Percentiles rank a stretch among this genome's conserved stretches.
Conservation (phyloP, 1,140 invertebrate species). For the Bombus superbus region DNA sequence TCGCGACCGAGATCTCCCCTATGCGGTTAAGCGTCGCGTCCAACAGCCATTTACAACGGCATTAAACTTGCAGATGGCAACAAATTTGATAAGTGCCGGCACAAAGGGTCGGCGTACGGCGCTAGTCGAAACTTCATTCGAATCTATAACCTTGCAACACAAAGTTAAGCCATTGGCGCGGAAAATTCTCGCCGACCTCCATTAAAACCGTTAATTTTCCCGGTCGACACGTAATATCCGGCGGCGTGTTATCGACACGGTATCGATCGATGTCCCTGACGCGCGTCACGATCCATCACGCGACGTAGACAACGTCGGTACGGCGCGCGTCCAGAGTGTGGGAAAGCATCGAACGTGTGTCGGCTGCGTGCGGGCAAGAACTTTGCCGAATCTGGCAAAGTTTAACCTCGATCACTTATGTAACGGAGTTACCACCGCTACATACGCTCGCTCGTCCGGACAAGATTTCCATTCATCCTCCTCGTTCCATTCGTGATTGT, state of each 20-base stretch:
- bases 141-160: not conserved
- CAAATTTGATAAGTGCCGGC: not conserved
- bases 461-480: slow-evolving; percentile 10
- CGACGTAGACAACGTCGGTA: slow-evolving; percentile 35
- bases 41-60: slow-evolving; percentile 39
- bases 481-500: not conserved
- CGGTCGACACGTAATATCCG: slow-evolving; percentile 44
- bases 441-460: slow-evolving; percentile 11
- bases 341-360: slow-evolving; percentile 37
- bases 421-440: slow-evolving; percentile 52
- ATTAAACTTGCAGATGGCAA: slow-evolving; percentile 17
- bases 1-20: not conserved
- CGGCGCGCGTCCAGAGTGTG: not conserved
- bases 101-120: not conserved
- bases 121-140: not conserved
- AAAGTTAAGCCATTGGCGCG: slow-evolving; percentile 30
- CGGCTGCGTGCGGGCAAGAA: slow-evolving; percentile 56
- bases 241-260: slow-evolving; percentile 38
- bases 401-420: slow-evolving; percentile 62
- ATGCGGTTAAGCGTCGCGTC: slow-evolving; percentile 3
- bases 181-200: slow-evolving; percentile 32
- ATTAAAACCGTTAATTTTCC: slow-evolving; percentile 33
- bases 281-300: slow-evolving; percentile 44
- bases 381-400: slow-evolving; percentile 56
- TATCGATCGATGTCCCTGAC: slow-evolving; percentile 50